Evolutionary conservation across 2,113 vertebrate genomes (phyloP).

Genomic region (Pleuronectes platessa): DNA sequence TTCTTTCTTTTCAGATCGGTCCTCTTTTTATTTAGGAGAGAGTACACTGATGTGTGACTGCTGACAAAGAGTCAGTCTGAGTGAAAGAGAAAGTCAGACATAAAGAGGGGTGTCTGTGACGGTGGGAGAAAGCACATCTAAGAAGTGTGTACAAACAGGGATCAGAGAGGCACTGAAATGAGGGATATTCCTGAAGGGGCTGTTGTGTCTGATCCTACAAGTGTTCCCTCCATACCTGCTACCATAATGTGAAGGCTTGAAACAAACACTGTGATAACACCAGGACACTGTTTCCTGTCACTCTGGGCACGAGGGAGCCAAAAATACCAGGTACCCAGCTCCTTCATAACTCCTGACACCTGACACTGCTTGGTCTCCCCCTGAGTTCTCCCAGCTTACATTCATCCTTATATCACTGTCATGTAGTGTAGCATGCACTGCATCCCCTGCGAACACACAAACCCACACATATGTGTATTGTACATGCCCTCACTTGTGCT

Average conservation of each 20-base stretch:
- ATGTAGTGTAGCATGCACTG: conserved; percentile 4
- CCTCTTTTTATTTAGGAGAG: background rate
- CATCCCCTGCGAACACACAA: background rate
- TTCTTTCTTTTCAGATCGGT: background rate
- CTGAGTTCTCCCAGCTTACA: conserved; percentile 14
- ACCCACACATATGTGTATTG: background rate
- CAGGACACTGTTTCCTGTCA: conserved; percentile 51
- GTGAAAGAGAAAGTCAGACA: conserved; percentile 18
- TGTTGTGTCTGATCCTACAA: conserved; percentile 60
- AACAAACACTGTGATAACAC: conserved; percentile 56
- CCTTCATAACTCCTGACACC: conserved; percentile 50
- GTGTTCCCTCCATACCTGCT: conserved; percentile 53
- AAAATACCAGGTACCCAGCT: conserved; percentile 44
- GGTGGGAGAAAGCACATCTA: conserved; percentile 38
- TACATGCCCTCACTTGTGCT: background rate
- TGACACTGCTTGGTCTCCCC: conserved; percentile 33
- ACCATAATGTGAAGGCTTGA: conserved; percentile 57
- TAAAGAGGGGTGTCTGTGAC: conserved; percentile 23
- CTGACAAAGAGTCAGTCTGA: conserved; percentile 9
- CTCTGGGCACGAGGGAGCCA: conserved; percentile 48
- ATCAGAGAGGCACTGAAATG: conserved; percentile 49
- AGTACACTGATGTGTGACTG: conserved; percentile 16
- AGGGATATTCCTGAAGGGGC: conserved; percentile 59
- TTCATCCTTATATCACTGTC: conserved; percentile 25
- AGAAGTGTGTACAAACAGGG: conserved; percentile 56